Base-by-base conservation (phyloP, 2,113 vertebrate species). In the Otus sunia region DNA sequence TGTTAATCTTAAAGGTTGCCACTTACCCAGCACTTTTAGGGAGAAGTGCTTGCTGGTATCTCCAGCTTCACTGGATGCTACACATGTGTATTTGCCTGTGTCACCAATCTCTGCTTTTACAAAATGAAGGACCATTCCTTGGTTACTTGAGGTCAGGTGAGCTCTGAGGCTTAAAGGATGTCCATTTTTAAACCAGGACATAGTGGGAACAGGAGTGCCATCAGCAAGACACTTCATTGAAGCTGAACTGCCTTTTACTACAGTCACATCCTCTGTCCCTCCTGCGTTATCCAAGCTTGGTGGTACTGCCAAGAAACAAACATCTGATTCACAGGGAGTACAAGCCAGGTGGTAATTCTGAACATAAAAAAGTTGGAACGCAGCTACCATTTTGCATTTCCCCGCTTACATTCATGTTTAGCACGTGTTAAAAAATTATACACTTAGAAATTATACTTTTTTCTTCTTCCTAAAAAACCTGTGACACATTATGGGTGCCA, bases 121-220 rank as follows among this genome's bases (percentile, higher is more conserved):
- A 71, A 99, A 96, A 74, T 98, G 98, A 79, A 99, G 92, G 19
- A 98, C 98, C 96, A 98, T 99, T 73, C 99, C 99, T 47, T 96
- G 97, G 78, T 98, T 97, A 45, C 97, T 93, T 39, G 98, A 45
- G 1, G n/a, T 92, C 78, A 98, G 25, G 25, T 94, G 97, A 29
- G 78, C 30, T 41, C 97, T 96, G 4, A 81, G 83, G 20, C n/a
- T 62, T 39, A 99, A 79, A 37, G 96, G 74, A 6, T 71, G 80
- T 26, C 98, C 97, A 2, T 99, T 98, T 96, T 97, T 99, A n/a
- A 99, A 96, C 99, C 99, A 99, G n/a, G 98, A 96, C 87, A 99
- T 36, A 6, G 79, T 96, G 2, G 99, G 99, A 4, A 94, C 88
- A 25, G 99, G 99, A 3, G 93, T 98, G 60, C 99, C 99, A 76